Evolutionary conservation across 37 sponge, comb jelly and placozoan genomes (phyloP), one percentile per base, ranked within the genome.

Genomic region (Spongia lamella): DNA sequence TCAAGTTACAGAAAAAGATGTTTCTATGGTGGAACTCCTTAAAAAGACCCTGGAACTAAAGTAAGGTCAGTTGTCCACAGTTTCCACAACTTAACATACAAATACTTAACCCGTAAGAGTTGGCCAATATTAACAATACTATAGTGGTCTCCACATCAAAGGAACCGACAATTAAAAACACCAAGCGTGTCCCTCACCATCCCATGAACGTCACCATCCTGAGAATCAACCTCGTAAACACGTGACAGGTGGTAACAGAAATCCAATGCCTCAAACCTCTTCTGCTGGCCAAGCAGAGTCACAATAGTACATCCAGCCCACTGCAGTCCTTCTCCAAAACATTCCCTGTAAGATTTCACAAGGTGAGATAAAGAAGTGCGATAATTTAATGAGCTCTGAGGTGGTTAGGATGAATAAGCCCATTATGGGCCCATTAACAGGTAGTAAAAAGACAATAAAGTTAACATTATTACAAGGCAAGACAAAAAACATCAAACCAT

Each of bases 241-340:
- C 88, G 76, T 62, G 88, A 64, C 32, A 98, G 25, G 66, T 94
- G 99, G 61, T 98, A 98, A 86, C 88, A 92, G 84, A 98, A 98
- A 76, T 98, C 99, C 25, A 98, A 66, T 15, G 96, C 83, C 47
- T 92, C 89, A 67, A 98, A 98, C n/a, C 93, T 76, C 31, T 77
- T 76, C 75, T 88, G 84, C 79, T 98, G 99, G 0, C 90, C 96
- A 34, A 98, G 80, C 25, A 98, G 80, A 24, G 73, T 72, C 35
- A 95, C 87, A 38, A 98, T 40, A 25, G 84, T 75, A 68, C 86
- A 84, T 11, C 96, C 96, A 51, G 96, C 95, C 99, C 99, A 97
- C 65, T 92, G 92, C 0, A 97, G 79, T 6, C 99, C 99, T 47
- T 97, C 99, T 17, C 99, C 99, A 80, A 91, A 97, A 68, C 83